A percentile compares a stretch with the other conserved stretches of the same genome.
These are phyloP conservation scores for Sylvilagus floridanus DNA, from an alignment of 2,797 vertebrate genomes.

Conservation along the genomic window DNA sequence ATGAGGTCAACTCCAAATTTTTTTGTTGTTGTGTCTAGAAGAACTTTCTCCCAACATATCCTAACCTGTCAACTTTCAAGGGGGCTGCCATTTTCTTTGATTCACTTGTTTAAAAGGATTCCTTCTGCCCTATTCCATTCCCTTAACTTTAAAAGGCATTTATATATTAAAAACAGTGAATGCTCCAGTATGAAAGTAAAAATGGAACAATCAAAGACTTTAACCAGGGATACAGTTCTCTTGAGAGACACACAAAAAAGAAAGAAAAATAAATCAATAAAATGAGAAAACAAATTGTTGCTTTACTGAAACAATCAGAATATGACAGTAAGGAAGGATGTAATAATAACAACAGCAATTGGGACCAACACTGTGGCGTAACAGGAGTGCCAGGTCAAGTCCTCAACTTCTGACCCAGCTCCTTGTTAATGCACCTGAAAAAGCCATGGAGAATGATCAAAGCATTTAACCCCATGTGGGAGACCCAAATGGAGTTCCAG, in stretches of 20 bases:
- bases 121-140: neutral
- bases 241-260: neutral
- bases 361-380: too few species aligned
- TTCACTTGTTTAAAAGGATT: neutral
- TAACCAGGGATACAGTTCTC: neutral
- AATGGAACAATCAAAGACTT: neutral
- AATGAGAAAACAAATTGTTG: neutral
- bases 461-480: too few species aligned
- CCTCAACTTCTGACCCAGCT: too few species aligned
- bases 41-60: neutral
- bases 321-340: neutral
- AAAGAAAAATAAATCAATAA: neutral
- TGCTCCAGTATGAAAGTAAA: conserved; percentile 32
- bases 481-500: too few species aligned
- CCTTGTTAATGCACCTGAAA: too few species aligned
- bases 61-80: conserved; percentile 44
- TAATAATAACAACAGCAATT: neutral
- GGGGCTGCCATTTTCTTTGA: neutral
- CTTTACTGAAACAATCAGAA: neutral
- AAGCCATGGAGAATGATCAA: too few species aligned
- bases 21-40: neutral
- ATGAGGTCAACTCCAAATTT: neutral
- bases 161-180: conserved; percentile 10
- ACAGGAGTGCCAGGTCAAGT: too few species aligned
- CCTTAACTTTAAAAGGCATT: neutral